A percentile compares a stretch with the other conserved stretches of the same genome.
Evolutionary conservation across 2,888 invertebrate species (phyloP).

Genomic region (Corythucha ciliata): DNA sequence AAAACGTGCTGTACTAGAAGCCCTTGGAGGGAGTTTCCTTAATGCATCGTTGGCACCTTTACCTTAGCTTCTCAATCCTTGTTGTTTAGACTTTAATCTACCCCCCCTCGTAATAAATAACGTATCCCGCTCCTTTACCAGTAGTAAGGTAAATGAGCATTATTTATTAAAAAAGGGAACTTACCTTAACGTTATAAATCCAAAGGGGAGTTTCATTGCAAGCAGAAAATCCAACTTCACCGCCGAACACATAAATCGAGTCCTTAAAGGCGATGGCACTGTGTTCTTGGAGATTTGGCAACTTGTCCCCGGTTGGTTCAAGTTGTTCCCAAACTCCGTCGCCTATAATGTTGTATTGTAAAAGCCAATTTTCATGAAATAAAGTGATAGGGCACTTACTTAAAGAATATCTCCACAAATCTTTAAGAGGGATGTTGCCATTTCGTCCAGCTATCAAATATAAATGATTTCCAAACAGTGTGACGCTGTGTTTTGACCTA

Average conservation of each 20-base stretch:
- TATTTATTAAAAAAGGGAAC: conserved; percentile 16
- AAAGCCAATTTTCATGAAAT: too few relatives aligned
- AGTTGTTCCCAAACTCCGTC: conserved; percentile 66
- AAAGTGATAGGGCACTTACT: conserved; percentile 47
- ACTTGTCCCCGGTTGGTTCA: conserved; percentile 57
- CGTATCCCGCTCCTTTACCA: too few relatives aligned
- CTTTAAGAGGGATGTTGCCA: conserved; percentile 68
- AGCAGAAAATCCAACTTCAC: conserved; percentile 68
- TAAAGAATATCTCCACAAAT: conserved; percentile 75
- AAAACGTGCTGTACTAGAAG: too few relatives aligned
- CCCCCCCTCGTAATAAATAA: too few relatives aligned
- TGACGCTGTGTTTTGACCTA: conserved; percentile 76
- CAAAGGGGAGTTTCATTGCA: conserved; percentile 74
- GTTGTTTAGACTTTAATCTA: too few relatives aligned
- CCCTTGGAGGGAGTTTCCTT: too few relatives aligned
- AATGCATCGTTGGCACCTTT: too few relatives aligned
- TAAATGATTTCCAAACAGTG: conserved; percentile 63
- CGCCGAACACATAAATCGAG: conserved; percentile 75
- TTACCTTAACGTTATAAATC: conserved; percentile 68
- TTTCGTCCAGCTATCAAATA: conserved; percentile 79
- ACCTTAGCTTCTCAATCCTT: too few relatives aligned
- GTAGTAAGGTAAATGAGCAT: too few relatives aligned
- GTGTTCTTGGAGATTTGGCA: conserved; percentile 78
- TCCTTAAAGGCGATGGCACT: conserved; percentile 67
- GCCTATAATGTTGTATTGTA: too few relatives aligned